Evolutionary conservation across 30 jellyfish, hydroid and myxozoan species (phyloP).

Genomic region (Phacellophora camtschatica): DNA sequence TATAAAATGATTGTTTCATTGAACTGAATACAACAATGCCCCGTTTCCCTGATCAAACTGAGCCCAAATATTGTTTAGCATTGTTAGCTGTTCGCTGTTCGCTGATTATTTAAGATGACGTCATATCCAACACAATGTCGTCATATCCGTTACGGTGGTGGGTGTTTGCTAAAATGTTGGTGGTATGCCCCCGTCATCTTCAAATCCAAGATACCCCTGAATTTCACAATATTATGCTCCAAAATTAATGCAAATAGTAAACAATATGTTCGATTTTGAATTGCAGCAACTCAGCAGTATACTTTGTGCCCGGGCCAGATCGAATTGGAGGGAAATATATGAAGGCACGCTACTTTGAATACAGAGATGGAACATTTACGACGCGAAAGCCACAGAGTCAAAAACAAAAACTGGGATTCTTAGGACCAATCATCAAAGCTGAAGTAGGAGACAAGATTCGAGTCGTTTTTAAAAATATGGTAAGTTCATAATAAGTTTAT

Average conservation of each 20-base stretch:
- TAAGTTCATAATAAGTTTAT: no score
- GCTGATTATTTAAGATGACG: no score
- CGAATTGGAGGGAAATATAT: constrained; percentile 68
- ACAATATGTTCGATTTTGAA: no score
- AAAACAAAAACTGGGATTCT: constrained; percentile 32
- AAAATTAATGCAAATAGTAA: background rate
- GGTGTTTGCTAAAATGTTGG: no score
- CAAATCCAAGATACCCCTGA: background rate
- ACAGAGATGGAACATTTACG: constrained; percentile 39
- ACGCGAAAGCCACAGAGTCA: background rate
- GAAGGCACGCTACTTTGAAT: constrained; percentile 51
- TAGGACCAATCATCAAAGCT: constrained; percentile 69
- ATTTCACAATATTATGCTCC: background rate
- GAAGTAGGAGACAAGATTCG: constrained; percentile 63
- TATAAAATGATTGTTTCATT: no score
- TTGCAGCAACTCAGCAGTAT: constrained; percentile 33
- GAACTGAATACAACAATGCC: no score
- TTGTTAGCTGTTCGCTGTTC: no score
- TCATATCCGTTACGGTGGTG: no score
- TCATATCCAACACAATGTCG: no score
- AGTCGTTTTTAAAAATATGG: constrained; percentile 50
- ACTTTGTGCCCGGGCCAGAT: constrained; percentile 31
- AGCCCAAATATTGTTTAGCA: no score
- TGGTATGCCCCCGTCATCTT: no score
- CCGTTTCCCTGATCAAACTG: no score